phyloP scores from a whole-genome alignment of 2,113 vertebrate genomes.

The Penelope pileata region DNA sequence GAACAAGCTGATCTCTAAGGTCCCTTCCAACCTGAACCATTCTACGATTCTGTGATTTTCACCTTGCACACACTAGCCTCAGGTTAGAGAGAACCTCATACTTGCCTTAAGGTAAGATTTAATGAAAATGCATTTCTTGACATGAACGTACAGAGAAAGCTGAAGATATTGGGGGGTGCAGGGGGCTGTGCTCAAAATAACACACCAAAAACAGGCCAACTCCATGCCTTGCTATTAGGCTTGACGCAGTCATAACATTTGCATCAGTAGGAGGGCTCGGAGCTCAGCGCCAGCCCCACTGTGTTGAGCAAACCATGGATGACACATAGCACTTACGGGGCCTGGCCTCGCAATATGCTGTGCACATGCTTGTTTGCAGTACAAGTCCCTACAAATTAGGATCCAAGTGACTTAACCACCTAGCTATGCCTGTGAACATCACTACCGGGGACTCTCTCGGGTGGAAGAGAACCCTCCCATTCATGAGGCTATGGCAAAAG shows the following conservation, averaged over 20 bases:
- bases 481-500: neutral
- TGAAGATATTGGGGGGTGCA: fast-evolving
- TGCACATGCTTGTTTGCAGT: neutral
- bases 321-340: neutral
- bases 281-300: neutral
- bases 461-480: neutral
- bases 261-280: neutral
- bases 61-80: neutral
- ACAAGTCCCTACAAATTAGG: constrained; percentile 38
- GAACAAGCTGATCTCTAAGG: too few species aligned
- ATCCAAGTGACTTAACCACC: constrained; percentile 31
- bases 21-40: too few species aligned
- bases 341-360: neutral
- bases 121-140: neutral
- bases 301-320: neutral
- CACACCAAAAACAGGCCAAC: neutral
- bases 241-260: neutral
- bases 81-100: neutral
- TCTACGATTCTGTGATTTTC: too few species aligned
- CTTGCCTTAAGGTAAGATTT: neutral
- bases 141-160: neutral
- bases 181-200: neutral
- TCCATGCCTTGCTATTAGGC: neutral
- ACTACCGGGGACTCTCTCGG: neutral
- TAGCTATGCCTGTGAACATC: constrained; percentile 20